Evolutionary conservation across 2,113 vertebrate genomes (phyloP), one percentile per base, ranked within the genome.

Genomic region (Pagrus major): DNA sequence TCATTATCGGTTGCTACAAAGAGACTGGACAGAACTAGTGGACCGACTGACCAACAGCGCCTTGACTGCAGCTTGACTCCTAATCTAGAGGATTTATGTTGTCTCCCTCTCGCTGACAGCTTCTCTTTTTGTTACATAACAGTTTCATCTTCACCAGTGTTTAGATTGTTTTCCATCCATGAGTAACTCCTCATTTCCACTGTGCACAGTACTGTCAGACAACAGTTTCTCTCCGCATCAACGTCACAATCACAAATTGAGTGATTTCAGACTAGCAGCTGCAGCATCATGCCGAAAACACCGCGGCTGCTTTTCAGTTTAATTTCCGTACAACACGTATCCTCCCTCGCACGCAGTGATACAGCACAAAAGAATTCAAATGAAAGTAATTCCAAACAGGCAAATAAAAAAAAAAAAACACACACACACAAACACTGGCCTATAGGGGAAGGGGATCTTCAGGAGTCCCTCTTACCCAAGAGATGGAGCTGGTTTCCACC

Each of bases 391-490:
- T 25, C 37, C 23, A 66, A 46, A 27, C 33, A 60, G 31, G 31
- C 46, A 61, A 55, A 29, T 31, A 46, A 37, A 44, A 29, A 21
- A n/a, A 39, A 60, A 44, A 55, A 23, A n/a, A n/a, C n/a, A n/a
- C n/a, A n/a, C n/a, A n/a, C n/a, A n/a, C n/a, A n/a, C n/a, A n/a
- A n/a, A n/a, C n/a, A n/a, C 18, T 15, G 3, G 14, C 35, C 65
- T 5, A 2, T 5, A n/a, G 42, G 63, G 71, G 71, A 44, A 18
- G 54, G 16, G 33, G 64, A 41, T 51, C 44, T 64, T 63, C 55
- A 78, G 66, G 69, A 74, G 68, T 84, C 70, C 23, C 76, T 71
- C 27, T 23, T 25, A 69, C 72, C 70, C 78, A n/a, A 51, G 65
- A 83, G 73, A 60, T 20, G 51, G 55, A 25, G 73, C 67, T 47